Conservation (phyloP, 2,113 vertebrate species). For the Tragulus kanchil region DNA sequence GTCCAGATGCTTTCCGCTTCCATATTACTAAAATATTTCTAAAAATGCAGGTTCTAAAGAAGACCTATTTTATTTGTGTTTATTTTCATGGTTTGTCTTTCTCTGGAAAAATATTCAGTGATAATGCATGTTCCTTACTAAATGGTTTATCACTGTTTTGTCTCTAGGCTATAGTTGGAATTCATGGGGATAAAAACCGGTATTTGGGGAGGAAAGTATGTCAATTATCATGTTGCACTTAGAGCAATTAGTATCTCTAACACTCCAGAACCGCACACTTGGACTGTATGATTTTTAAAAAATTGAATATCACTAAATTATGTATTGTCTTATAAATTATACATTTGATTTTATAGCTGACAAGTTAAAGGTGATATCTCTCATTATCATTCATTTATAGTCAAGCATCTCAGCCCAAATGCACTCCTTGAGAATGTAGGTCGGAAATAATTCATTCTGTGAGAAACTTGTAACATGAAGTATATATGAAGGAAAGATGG, state of each 20-base stretch:
- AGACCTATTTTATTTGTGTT: not conserved
- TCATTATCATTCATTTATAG: constrained; percentile 68
- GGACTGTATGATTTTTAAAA: constrained; percentile 57
- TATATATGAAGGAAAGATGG: constrained; percentile 13
- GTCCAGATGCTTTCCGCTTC: not conserved
- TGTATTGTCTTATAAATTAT: constrained; percentile 78
- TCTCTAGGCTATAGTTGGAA: constrained; percentile 51
- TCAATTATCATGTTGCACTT: not conserved
- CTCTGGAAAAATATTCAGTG: constrained; percentile 25
- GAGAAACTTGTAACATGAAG: constrained; percentile 36
- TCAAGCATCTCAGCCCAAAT: constrained; percentile 67
- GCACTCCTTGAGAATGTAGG: constrained; percentile 60
- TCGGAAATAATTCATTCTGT: constrained; percentile 62
- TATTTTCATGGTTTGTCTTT: constrained; percentile 41
- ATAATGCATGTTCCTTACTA: constrained; percentile 49
- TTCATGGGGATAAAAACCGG: not conserved
- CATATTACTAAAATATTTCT: not conserved
- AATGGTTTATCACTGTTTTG: constrained; percentile 42
- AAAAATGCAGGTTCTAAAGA: not conserved
- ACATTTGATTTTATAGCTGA: constrained; percentile 70
- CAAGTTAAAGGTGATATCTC: constrained; percentile 67
- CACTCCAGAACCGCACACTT: constrained; percentile 20
- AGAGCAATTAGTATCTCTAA: constrained; percentile 4
- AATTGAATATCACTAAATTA: constrained; percentile 68
- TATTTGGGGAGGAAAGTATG: constrained; percentile 27